Conservation (phyloP, 2,888 invertebrate species). For the Phyllotreta striolata region DNA sequence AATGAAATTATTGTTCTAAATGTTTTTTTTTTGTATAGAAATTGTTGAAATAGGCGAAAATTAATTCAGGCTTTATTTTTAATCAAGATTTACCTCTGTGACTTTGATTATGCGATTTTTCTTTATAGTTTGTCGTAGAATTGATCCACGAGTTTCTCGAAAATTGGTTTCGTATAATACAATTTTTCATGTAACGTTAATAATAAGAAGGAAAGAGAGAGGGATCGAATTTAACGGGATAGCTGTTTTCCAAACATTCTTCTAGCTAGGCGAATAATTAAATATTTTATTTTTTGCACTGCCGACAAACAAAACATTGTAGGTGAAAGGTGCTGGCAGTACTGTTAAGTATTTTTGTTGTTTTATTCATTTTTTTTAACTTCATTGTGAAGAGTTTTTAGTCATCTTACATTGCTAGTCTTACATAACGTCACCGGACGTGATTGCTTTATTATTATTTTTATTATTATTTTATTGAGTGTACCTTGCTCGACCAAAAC, state of each 20-base stretch:
- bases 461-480: slow-evolving; percentile 14
- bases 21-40: slow-evolving; percentile 21
- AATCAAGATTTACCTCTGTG: too few relatives aligned
- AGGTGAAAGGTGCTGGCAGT: slow-evolving; percentile 33
- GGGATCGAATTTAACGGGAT: neutral
- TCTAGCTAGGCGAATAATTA: neutral
- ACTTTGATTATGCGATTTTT: neutral
- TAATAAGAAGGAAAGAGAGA: too few relatives aligned
- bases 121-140: neutral
- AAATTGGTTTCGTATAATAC: neutral
- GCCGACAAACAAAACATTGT: slow-evolving; percentile 24
- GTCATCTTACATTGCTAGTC: slow-evolving; percentile 56
- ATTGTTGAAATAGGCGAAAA: neutral
- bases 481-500: slow-evolving; percentile 10
- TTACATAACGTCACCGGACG: slow-evolving; percentile 53
- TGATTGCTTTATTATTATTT: slow-evolving; percentile 48
- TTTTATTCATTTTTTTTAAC: slow-evolving; percentile 47
- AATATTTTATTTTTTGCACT: slow-evolving; percentile 29
- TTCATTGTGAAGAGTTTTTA: slow-evolving; percentile 43
- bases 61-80: too few relatives aligned
- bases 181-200: neutral
- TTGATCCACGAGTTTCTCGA: slow-evolving; percentile 18
- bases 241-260: slow-evolving; percentile 9
- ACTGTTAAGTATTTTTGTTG: slow-evolving; percentile 44
- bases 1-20: slow-evolving; percentile 12